These are phyloP conservation scores for Achlya flavicornis DNA, from an alignment of 2,888 invertebrate genomes.

Conservation along the genomic window DNA sequence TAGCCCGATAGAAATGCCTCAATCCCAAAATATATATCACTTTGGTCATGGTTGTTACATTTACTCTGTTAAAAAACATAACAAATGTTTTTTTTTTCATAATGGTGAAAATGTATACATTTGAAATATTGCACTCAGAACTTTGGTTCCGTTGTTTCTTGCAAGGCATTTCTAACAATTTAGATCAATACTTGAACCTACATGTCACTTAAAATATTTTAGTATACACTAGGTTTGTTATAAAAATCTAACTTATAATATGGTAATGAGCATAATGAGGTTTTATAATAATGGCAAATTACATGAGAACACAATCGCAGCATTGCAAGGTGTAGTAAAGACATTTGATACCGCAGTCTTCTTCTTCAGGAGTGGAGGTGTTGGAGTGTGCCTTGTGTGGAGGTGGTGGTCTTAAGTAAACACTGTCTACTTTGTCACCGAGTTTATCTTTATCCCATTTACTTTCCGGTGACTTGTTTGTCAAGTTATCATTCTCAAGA, in stretches of 20 bases:
- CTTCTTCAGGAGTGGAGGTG: conserved; percentile 72
- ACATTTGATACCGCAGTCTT: conserved; percentile 85
- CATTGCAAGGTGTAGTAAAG: conserved; percentile 86
- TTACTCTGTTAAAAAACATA: too few relatives aligned
- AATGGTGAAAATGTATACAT: too few relatives aligned
- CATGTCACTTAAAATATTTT: not conserved
- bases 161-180: too few relatives aligned
- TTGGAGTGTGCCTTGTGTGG: conserved; percentile 55
- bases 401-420: conserved; percentile 57
- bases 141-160: too few relatives aligned
- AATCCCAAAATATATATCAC: too few relatives aligned
- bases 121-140: too few relatives aligned
- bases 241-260: not conserved
- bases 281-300: conserved; percentile 36
- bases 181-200: too few relatives aligned
- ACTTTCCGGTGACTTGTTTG: conserved; percentile 40
- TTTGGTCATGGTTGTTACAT: too few relatives aligned
- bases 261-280: conserved; percentile 5
- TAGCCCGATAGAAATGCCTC: too few relatives aligned
- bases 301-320: conserved; percentile 85
- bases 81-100: too few relatives aligned
- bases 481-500: conserved; percentile 53
- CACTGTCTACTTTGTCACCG: conserved; percentile 71
- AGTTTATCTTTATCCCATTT: conserved; percentile 49
- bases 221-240: not conserved